Evolutionary conservation across 2,797 vertebrate species (phyloP), one percentile per base, ranked within the genome.

Genomic region (Intellagama lesueurii): DNA sequence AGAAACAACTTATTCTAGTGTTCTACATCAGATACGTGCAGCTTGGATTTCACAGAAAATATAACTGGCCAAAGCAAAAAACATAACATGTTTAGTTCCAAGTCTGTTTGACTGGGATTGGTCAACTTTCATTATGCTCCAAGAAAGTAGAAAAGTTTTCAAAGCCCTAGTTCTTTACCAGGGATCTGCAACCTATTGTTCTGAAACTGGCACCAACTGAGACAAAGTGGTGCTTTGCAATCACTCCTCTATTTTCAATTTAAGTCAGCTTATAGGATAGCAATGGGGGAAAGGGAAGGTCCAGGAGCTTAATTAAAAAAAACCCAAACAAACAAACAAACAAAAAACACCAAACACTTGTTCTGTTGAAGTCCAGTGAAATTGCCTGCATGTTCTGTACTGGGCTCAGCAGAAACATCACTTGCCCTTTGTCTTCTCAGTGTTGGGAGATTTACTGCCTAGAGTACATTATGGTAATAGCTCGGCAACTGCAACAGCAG

Each of bases 401-500:
- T 68, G 12, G n/a, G 19, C 86, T 81, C 66, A 52, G 35, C 44
- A 35, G n/a, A 44, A 24, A 72, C 24, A 17, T 82, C 79, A 69
- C 87, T 64, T 66, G 30, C 60, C 64, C 56, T 60, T n/a, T 0
- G 85, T 90, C 90, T 78, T 90, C 72, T 52, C 60, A 89, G 75
- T 78, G 84, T 44, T 2, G 64, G 86, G 86, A 88, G 88, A 85
- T 90, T 82, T 77, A 90, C 56, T 69, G 72, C 82, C 1, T 14
- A 28, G 19, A 47, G 28, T 28, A 52, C n/a, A 28, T 60, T 87
- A 87, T 0, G 0, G 66, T 88, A 91, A 3, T 11, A 1, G 4
- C 30, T 0, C 0, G 72, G 82, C 73, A 78, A 87, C 0, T 26
- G 28, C 79, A 86, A 75, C 76, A 90, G 72, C 14, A 3, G 73